Conservation (phyloP, 2,797 vertebrate species). For the Esox masquinongy region DNA sequence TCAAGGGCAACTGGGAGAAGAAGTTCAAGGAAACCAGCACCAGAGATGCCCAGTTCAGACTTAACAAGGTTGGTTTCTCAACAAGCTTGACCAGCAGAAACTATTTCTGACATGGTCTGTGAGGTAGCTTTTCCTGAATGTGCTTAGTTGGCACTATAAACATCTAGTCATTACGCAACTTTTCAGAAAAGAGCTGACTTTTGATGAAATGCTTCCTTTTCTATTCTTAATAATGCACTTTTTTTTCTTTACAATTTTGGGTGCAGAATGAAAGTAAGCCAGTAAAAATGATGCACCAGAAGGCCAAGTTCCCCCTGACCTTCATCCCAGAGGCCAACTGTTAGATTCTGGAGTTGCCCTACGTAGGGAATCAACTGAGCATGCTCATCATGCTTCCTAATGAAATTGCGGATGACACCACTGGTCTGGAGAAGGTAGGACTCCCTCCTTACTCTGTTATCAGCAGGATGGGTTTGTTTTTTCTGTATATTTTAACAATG, state of each 20-base stretch:
- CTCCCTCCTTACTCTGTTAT: background rate
- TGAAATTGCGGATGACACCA: conserved; percentile 71
- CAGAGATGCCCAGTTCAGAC: conserved; percentile 49
- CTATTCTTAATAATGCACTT: background rate
- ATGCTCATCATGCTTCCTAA: conserved; percentile 86
- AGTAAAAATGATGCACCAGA: conserved; percentile 87
- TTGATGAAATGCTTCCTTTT: background rate
- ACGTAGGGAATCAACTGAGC: conserved; percentile 77
- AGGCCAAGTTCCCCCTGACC: conserved; percentile 70
- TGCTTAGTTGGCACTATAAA: background rate
- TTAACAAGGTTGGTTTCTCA: conserved; percentile 64
- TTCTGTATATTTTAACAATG: background rate
- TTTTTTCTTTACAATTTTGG: conserved; percentile 9
- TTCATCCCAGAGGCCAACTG: conserved; percentile 70
- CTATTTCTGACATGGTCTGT: background rate
- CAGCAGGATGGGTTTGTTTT: background rate
- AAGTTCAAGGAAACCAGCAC: conserved; percentile 54
- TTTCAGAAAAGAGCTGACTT: background rate
- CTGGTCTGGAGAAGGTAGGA: conserved; percentile 79
- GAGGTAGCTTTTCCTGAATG: background rate
- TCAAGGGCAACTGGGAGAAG: conserved; percentile 72
- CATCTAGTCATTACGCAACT: background rate
- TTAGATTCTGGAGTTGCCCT: conserved; percentile 85
- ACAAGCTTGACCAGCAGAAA: background rate
- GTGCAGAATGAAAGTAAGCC: conserved; percentile 72